Evolutionary conservation across 2,113 vertebrate genomes (phyloP).

Genomic region (Archilochus colubris): DNA sequence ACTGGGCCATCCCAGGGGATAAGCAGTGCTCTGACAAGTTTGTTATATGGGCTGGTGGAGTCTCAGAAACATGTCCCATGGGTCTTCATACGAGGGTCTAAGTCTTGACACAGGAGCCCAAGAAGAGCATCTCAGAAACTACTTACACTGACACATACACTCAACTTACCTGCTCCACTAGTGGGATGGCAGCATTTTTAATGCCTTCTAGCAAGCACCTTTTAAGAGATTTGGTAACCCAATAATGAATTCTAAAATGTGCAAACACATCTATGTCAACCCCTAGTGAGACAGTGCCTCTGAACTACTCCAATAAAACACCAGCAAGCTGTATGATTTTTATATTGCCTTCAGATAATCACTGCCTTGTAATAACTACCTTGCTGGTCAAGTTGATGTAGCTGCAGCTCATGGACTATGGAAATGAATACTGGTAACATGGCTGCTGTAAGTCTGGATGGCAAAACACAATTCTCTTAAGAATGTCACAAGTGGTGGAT

Average conservation of each 20-base stretch:
- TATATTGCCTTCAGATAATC: not conserved
- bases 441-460: not conserved
- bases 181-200: not conserved
- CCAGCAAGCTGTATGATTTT: not conserved
- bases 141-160: not conserved
- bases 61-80: not conserved
- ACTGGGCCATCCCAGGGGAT: not conserved
- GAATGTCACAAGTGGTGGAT: not conserved
- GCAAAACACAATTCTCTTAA: not conserved
- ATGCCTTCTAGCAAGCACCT: not conserved
- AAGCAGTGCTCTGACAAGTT: not conserved
- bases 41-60: not conserved
- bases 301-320: not conserved
- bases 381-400: not conserved
- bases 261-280: not conserved
- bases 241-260: not conserved
- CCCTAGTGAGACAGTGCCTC: not conserved
- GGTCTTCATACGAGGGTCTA: not conserved
- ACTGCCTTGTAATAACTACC: not conserved
- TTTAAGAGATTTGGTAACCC: not conserved
- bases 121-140: not conserved
- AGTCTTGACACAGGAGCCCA: not conserved
- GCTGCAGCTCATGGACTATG: not conserved
- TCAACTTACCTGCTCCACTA: rapidly evolving
- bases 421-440: not conserved